These are phyloP conservation scores for Vulpes lagopus DNA, from an alignment of 2,113 vertebrate species.

Conservation along the genomic window DNA sequence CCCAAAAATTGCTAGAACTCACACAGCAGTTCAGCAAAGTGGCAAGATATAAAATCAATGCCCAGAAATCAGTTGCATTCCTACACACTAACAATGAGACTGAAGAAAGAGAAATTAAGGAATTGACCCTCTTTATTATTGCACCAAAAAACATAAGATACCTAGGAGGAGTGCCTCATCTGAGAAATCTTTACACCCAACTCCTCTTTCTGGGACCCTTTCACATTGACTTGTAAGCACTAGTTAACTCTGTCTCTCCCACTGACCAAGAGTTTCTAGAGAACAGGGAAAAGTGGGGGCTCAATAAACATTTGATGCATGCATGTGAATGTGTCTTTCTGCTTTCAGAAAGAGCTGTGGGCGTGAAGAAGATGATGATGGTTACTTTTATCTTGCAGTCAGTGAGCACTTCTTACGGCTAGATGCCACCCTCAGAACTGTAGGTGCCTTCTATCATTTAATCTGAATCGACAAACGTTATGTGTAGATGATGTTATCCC, in stretches of 20 bases:
- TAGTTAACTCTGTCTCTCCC: not conserved
- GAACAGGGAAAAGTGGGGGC: not conserved
- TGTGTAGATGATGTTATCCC: not conserved
- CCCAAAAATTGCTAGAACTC: not conserved
- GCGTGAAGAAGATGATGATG: not conserved
- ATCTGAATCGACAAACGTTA: not conserved
- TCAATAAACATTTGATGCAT: not conserved
- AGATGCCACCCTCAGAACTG: not conserved
- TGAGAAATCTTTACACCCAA: not conserved
- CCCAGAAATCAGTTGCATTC: not conserved
- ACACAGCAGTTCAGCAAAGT: not conserved
- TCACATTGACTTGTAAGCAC: not conserved
- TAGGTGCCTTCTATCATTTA: not conserved
- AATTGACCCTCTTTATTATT: not conserved
- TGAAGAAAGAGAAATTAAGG: not conserved
- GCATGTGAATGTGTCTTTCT: not conserved
- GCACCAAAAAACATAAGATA: not conserved
- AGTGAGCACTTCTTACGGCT: not conserved
- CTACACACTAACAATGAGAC: not conserved
- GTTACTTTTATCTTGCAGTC: not conserved
- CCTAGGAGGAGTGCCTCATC: not conserved
- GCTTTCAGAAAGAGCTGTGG: not conserved
- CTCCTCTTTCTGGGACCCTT: not conserved
- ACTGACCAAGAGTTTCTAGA: not conserved
- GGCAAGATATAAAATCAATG: not conserved